Conservation (phyloP, 2,113 vertebrate species). For the Caracal caracal region DNA sequence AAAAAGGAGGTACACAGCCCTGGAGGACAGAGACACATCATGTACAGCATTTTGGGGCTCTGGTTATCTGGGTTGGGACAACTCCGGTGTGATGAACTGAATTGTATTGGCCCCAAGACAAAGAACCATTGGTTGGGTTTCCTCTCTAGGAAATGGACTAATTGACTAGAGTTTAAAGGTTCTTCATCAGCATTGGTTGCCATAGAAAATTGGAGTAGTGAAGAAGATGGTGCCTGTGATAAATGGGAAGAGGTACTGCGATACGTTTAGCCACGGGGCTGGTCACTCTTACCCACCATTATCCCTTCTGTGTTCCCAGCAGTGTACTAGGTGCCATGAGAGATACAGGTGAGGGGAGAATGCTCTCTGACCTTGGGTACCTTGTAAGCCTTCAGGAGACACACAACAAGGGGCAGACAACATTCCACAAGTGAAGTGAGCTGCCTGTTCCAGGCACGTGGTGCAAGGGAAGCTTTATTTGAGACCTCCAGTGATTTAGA, state of each 20-base stretch:
- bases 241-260: neutral
- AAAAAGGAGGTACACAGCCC: neutral
- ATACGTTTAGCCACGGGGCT: neutral
- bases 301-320: neutral
- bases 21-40: neutral
- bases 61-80: neutral
- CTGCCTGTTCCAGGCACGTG: neutral
- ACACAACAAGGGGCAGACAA: neutral
- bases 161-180: neutral
- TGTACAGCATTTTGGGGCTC: neutral
- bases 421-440: neutral
- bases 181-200: neutral
- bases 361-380: neutral
- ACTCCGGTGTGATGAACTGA: constrained; percentile 24
- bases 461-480: neutral
- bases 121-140: neutral
- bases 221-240: neutral
- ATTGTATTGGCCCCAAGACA: neutral
- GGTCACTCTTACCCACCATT: neutral
- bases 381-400: neutral
- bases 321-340: neutral
- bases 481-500: rapidly evolving
- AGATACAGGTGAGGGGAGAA: neutral
- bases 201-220: neutral
- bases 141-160: constrained; percentile 20